Evolutionary conservation across 2,113 vertebrate genomes (phyloP), one percentile per base, ranked within the genome.

Genomic region (Dryoscopus gambensis): DNA sequence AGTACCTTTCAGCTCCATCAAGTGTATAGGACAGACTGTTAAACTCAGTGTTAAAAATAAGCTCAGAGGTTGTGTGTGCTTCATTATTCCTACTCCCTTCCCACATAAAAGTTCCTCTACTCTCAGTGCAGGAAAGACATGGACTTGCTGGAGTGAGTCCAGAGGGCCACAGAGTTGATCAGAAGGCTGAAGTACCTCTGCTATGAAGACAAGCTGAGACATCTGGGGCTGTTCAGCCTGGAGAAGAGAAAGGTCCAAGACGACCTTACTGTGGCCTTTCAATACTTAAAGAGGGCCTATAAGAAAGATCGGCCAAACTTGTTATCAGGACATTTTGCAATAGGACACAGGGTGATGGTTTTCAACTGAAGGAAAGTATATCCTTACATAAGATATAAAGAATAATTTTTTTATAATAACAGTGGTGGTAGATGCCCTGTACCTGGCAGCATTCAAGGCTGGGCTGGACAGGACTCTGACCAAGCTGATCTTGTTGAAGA

Each of bases 271-370:
- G 20, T n/a, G n/a, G 28, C 6, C 39, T 53, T 69, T 47, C 62
- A 69, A 18, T 23, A 47, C 14, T 55, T 55, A 40, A 13, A 65
- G 15, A 4, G 13, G 28, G 8, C 9, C 46, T 62, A 4, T 42
- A 42, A 76, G 24, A 53, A 47, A 47, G 20, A 69, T 19, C 17
- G 17, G 30, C 21, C n/a, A 76, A 83, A 83, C 40, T 15, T 55
- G 35, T 35, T 35, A 69, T 21, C 47, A 39, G 8, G 5, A 12
- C 24, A 35, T 69, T 49, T 62, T 55, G 70, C 0, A 0, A 40
- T 1, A 69, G 21, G 40, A 76, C 40, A 47, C 0, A 0, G 39
- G 47, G n/a, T 55, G 47, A n/a, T 23, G 30, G 9, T 47, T 68
- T 76, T 76, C 19, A 83, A 52, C 33, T 52, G 23, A 65, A 53